Evolutionary conservation across 2,113 vertebrate species (phyloP).

Genomic region (Perccottus glenii): DNA sequence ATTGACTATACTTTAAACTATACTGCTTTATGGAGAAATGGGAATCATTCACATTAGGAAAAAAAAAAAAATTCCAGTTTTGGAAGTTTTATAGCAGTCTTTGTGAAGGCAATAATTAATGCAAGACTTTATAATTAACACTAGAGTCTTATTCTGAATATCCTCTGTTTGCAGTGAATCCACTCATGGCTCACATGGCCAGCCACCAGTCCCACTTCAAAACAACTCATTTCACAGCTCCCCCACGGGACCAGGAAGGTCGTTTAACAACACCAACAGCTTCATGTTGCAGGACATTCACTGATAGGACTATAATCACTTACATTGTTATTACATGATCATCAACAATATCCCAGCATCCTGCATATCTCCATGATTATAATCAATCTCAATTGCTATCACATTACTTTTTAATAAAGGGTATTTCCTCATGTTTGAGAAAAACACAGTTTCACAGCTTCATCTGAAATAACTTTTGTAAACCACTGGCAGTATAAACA

Average conservation of each 20-base stretch:
- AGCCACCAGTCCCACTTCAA: background rate
- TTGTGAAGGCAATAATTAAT: too few species aligned
- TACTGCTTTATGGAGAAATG: too few species aligned
- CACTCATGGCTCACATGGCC: constrained; percentile 3
- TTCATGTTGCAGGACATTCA: constrained; percentile 37
- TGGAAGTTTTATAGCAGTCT: too few species aligned
- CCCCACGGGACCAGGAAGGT: background rate
- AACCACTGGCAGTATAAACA: constrained; percentile 37
- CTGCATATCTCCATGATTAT: constrained; percentile 1
- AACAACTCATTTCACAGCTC: constrained; percentile 1
- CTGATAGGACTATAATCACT: constrained; percentile 42
- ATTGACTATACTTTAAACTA: too few species aligned
- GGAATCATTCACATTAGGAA: too few species aligned
- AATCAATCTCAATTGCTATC: constrained; percentile 28
- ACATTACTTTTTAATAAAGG: constrained; percentile 30
- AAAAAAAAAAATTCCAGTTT: too few species aligned
- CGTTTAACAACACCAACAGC: constrained; percentile 19
- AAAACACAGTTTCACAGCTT: constrained; percentile 43
- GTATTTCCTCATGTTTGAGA: constrained; percentile 46
- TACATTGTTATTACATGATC: constrained; percentile 44
- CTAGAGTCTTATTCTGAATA: background rate
- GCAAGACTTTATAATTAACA: too few species aligned
- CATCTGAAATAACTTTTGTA: constrained; percentile 30
- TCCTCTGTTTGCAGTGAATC: background rate
- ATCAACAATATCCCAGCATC: constrained; percentile 36